phyloP scores from a whole-genome alignment of 2,113 vertebrate genomes.

The Probosciger aterrimus region DNA sequence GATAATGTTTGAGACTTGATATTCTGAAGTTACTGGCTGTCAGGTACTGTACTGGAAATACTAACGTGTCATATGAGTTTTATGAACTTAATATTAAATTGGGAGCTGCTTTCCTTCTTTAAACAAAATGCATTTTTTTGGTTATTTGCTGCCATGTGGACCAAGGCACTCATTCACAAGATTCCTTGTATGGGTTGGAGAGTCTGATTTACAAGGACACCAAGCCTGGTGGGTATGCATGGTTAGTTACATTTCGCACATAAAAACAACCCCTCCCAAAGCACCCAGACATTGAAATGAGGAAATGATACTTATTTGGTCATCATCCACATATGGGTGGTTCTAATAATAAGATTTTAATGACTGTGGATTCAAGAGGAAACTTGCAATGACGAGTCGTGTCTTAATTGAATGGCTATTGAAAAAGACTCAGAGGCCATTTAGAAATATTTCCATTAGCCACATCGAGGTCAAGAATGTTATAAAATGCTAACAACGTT shows the following conservation, averaged over 20 bases:
- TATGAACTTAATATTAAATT: background rate
- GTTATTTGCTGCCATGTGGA: conserved; percentile 65
- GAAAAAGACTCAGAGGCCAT: background rate
- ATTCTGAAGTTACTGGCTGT: background rate
- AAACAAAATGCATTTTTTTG: conserved; percentile 27
- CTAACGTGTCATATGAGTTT: background rate
- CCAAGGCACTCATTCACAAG: conserved; percentile 82
- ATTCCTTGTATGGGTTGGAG: conserved; percentile 88
- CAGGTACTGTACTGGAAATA: background rate
- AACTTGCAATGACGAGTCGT: background rate
- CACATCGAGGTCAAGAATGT: background rate
- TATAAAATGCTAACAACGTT: background rate
- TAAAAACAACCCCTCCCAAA: background rate
- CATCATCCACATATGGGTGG: background rate
- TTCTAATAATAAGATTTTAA: background rate
- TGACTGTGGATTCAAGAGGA: background rate
- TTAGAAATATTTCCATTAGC: background rate
- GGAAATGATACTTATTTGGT: background rate
- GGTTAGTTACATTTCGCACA: background rate
- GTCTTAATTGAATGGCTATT: background rate
- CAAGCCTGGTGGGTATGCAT: conserved; percentile 85
- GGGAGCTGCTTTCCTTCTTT: background rate
- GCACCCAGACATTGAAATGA: background rate
- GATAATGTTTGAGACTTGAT: background rate
- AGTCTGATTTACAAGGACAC: conserved; percentile 87